Conservation (phyloP, 2,797 vertebrate species). For the Pitangus sulphuratus region DNA sequence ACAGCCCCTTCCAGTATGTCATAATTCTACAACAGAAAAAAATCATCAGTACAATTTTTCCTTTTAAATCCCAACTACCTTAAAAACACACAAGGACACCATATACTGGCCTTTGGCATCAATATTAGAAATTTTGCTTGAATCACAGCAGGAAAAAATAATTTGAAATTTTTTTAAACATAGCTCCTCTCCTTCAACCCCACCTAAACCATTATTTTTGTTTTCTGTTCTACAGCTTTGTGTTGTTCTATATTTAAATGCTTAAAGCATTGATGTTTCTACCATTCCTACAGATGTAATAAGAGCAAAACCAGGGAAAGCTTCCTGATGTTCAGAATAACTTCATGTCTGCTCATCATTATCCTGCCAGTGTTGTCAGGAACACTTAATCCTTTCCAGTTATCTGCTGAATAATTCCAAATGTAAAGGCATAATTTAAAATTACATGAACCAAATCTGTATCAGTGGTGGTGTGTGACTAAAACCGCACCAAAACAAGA, state of each 20-base stretch:
- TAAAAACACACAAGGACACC: slow-evolving; percentile 10
- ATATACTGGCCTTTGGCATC: slow-evolving; percentile 59
- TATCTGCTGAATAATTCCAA: background rate
- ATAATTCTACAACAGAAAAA: background rate
- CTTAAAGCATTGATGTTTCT: background rate
- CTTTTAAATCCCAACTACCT: background rate
- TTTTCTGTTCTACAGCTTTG: background rate
- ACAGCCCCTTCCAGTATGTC: background rate
- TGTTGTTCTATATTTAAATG: background rate
- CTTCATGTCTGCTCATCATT: background rate
- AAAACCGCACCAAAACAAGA: background rate
- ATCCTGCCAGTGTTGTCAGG: background rate
- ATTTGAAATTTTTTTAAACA: background rate
- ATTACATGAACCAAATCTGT: fast-evolving
- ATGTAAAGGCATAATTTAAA: background rate
- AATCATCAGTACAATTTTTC: background rate
- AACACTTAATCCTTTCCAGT: background rate
- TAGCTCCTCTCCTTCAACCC: background rate
- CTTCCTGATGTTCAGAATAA: background rate
- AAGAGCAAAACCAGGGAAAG: background rate
- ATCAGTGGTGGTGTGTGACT: background rate
- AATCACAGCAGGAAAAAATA: background rate
- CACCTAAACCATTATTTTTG: background rate
- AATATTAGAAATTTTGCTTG: background rate
- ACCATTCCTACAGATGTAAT: background rate